These are phyloP conservation scores for Heliconius ismenius DNA, from an alignment of 2,888 invertebrate species.

Conservation along the genomic window DNA sequence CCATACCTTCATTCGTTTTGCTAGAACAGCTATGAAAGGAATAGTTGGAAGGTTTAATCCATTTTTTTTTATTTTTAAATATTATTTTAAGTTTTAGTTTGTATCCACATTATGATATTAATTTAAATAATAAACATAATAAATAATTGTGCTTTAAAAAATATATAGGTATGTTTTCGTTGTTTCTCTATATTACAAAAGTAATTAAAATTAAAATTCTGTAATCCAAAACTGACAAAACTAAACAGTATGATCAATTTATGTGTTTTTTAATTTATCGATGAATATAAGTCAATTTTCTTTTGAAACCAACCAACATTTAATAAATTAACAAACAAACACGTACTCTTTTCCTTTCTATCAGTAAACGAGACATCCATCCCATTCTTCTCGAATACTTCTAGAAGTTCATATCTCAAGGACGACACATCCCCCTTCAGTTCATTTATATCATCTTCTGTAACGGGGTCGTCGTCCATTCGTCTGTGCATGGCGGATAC, in stretches of 20 bases:
- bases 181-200: no score
- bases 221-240: no score
- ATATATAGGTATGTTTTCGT: no score
- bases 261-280: no score
- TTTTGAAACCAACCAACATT: neutral
- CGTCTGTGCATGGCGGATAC: conserved; percentile 93
- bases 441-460: conserved; percentile 96
- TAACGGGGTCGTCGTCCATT: conserved; percentile 91
- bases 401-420: conserved; percentile 94
- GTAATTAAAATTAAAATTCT: no score
- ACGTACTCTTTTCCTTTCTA: conserved; percentile 87
- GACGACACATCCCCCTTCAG: conserved; percentile 96
- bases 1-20: conserved; percentile 91
- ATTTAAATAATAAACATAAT: no score
- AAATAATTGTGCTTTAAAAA: no score
- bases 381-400: conserved; percentile 93
- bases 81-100: no score
- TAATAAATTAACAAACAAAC: neutral
- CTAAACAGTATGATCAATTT: no score
- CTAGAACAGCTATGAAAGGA: conserved; percentile 83
- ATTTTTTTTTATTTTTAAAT: no score
- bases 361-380: conserved; percentile 90
- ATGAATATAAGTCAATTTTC: no score
- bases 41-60: neutral
- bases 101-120: no score